Percentiles rank a stretch among this genome's conserved stretches.
Conservation (phyloP, 2,113 vertebrate species). For the Pampusana beccarii region DNA sequence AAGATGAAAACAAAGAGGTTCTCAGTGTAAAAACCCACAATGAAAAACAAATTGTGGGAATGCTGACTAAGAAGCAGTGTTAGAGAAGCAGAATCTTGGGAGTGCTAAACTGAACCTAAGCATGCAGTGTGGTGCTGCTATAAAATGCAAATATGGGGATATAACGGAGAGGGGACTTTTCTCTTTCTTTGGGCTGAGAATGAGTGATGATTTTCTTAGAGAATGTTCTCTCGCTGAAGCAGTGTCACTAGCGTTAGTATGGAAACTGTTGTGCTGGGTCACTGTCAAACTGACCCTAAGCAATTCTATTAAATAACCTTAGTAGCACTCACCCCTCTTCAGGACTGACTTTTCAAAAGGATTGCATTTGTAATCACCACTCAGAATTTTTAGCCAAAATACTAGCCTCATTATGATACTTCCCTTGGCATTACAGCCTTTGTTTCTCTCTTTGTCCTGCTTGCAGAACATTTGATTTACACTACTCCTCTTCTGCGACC, state of each 20-base stretch:
- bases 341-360: neutral
- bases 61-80: neutral
- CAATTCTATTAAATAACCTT: neutral
- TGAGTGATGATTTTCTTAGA: neutral
- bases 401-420: neutral
- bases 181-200: neutral
- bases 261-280: neutral
- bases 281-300: neutral
- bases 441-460: neutral
- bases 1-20: slow-evolving; percentile 12
- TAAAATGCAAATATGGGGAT: neutral
- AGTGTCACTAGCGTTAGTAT: neutral
- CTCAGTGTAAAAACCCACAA: neutral
- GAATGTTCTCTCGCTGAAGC: neutral
- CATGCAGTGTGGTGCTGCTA: neutral
- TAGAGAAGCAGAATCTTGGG: neutral
- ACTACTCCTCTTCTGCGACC: neutral
- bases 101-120: neutral
- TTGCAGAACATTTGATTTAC: neutral
- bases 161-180: neutral
- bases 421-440: neutral
- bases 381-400: neutral
- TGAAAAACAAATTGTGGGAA: neutral
- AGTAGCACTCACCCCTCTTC: neutral
- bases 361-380: neutral